Conservation (phyloP, 53 echinoderm and acorn worm species). For the Pentamera pediparva region DNA sequence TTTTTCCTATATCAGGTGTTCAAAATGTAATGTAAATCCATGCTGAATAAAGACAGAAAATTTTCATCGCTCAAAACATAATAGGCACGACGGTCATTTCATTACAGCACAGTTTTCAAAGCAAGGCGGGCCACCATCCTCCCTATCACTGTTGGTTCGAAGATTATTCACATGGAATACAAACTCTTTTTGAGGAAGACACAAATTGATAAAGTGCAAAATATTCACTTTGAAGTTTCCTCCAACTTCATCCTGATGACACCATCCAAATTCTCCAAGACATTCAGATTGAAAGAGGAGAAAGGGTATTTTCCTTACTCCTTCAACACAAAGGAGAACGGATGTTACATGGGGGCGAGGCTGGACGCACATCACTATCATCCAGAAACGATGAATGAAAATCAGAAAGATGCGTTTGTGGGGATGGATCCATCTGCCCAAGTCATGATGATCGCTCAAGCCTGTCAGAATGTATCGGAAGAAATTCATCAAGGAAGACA, state of each 20-base stretch:
- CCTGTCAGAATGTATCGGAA: conserved; percentile 48
- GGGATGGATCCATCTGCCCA: conserved; percentile 19
- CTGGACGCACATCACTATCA: conserved; percentile 7
- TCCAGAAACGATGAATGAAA: conserved; percentile 20
- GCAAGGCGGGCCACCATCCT: neutral
- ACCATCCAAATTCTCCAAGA: conserved; percentile 29
- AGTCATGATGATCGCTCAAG: neutral
- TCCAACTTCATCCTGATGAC: conserved; percentile 58
- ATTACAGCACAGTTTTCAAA: too few species aligned
- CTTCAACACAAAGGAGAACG: too few species aligned
- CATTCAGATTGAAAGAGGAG: conserved; percentile 27
- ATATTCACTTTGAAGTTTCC: too few species aligned
- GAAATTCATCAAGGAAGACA: conserved; percentile 29
- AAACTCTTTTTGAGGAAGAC: neutral
- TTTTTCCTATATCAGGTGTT: conserved; percentile 7
- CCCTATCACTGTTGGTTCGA: neutral
- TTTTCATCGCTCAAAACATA: conserved; percentile 41
- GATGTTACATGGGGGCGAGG: neutral
- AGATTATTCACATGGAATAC: neutral
- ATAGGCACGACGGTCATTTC: conserved; percentile 17
- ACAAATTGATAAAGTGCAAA: conserved; percentile 25
- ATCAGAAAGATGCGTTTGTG: neutral
- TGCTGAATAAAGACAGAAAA: conserved; percentile 29
- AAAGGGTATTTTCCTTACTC: conserved; percentile 32
- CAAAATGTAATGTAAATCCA: conserved; percentile 29